Conservation (phyloP, 1,140 invertebrate species). For the Zaprionus lachaisei region DNA sequence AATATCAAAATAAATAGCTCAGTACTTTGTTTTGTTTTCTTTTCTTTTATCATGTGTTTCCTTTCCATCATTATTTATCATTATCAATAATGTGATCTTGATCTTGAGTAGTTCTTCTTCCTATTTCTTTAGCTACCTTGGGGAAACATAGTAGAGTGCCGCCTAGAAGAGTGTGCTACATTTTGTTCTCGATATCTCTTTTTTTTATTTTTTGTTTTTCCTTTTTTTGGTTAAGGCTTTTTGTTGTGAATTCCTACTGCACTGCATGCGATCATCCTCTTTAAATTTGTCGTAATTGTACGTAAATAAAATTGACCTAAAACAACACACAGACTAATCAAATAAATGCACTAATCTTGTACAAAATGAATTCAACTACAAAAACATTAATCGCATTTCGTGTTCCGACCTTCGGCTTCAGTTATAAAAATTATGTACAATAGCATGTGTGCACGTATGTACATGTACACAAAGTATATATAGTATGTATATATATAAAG, state of each 20-base stretch:
- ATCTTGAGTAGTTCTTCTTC: slow-evolving; percentile 36
- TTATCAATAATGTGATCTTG: slow-evolving; percentile 55
- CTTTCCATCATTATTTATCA: slow-evolving; percentile 32
- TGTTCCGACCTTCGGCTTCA: slow-evolving; percentile 23
- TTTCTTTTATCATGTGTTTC: slow-evolving; percentile 12
- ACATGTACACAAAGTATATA: slow-evolving; percentile 29
- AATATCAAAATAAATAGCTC: slow-evolving; percentile 77
- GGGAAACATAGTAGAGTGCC: slow-evolving; percentile 26
- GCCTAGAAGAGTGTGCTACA: slow-evolving; percentile 31
- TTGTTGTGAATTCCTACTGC: slow-evolving; percentile 32
- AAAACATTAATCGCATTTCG: slow-evolving; percentile 34
- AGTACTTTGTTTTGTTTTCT: slow-evolving; percentile 56
- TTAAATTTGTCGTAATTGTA: slow-evolving; percentile 51
- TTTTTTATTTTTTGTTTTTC: background rate
- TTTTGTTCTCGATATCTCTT: background rate
- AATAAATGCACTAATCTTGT: slow-evolving; percentile 58
- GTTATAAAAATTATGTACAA: slow-evolving; percentile 61
- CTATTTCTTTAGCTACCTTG: slow-evolving; percentile 16
- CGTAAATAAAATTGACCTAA: slow-evolving; percentile 69
- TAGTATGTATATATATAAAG: slow-evolving; percentile 41
- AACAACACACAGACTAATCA: slow-evolving; percentile 49
- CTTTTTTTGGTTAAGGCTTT: slow-evolving; percentile 44
- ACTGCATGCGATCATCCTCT: slow-evolving; percentile 28
- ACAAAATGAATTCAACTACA: slow-evolving; percentile 47
- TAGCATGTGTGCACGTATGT: slow-evolving; percentile 33